A percentile compares a stretch with the other conserved stretches of the same genome.
phyloP scores from a whole-genome alignment of 1,140 invertebrate genomes.

The Polyergus mexicanus region DNA sequence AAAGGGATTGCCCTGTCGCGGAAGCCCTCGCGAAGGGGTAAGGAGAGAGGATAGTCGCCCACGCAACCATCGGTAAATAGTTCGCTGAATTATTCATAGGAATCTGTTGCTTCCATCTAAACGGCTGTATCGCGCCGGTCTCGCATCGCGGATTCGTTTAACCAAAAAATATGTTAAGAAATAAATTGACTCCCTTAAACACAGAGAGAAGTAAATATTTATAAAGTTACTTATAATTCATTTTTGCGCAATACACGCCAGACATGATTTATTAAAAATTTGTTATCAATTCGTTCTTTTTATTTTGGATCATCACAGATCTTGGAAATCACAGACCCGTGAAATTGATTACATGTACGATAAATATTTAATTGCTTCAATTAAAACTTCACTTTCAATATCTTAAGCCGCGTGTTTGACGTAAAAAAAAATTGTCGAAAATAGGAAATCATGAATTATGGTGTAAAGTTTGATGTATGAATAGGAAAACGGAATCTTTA shows the following conservation, averaged over 20 bases:
- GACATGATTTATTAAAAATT: slow-evolving; percentile 5
- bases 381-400: neutral
- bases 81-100: slow-evolving; percentile 76
- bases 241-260: neutral
- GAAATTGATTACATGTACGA: neutral
- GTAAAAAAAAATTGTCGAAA: neutral
- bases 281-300: neutral
- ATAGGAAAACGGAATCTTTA: neutral
- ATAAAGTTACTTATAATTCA: neutral
- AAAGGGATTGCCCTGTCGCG: slow-evolving; percentile 50
- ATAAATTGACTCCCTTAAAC: slow-evolving; percentile 35
- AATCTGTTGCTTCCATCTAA: slow-evolving; percentile 75
- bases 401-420: neutral
- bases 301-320: neutral
- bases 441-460: neutral
- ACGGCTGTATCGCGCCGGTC: slow-evolving; percentile 53
- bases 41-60: slow-evolving; percentile 34
- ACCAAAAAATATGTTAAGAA: slow-evolving; percentile 23
- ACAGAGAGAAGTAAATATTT: neutral
- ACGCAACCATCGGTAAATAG: slow-evolving; percentile 58
- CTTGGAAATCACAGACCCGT: neutral
- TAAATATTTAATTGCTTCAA: neutral
- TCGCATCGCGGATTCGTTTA: slow-evolving; percentile 41
- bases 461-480: neutral
- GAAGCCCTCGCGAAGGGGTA: slow-evolving; percentile 51